Percentiles rank a stretch among this genome's conserved stretches.
These are phyloP conservation scores for Quiscalus mexicanus DNA, from an alignment of 2,113 vertebrate genomes.

Conservation along the genomic window DNA sequence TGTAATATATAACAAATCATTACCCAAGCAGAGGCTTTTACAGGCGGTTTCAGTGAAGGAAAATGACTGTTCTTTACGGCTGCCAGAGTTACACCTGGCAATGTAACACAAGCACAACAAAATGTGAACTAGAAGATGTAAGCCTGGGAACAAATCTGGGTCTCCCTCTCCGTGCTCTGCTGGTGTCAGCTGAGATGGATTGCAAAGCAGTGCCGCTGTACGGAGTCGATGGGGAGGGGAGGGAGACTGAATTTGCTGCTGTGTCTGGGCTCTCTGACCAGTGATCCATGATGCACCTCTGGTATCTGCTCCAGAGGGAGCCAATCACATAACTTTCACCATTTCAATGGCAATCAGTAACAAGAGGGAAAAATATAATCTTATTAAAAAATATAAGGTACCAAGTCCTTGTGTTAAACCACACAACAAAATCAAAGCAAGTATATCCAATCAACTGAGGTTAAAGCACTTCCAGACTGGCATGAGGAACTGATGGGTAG, in stretches of 20 bases:
- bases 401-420: neutral
- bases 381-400: neutral
- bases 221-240: neutral
- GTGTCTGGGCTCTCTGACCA: constrained; percentile 18
- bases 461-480: neutral
- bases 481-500: neutral
- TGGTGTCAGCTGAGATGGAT: neutral
- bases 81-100: constrained; percentile 56
- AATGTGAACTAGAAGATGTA: constrained; percentile 1
- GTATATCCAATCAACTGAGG: neutral
- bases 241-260: constrained; percentile 1
- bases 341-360: constrained; percentile 58
- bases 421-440: constrained; percentile 33
- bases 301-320: constrained; percentile 54
- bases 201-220: constrained; percentile 2
- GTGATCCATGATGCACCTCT: constrained; percentile 41
- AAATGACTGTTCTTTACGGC: constrained; percentile 53
- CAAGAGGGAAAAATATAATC: constrained; percentile 28
- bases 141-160: neutral
- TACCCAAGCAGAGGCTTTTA: constrained; percentile 56
- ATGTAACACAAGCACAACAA: constrained; percentile 21
- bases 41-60: constrained; percentile 1
- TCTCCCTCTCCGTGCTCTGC: neutral
- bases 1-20: constrained; percentile 54
- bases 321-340: constrained; percentile 51